phyloP scores from a whole-genome alignment of 2,888 invertebrate genomes.

The Pammene aurita region DNA sequence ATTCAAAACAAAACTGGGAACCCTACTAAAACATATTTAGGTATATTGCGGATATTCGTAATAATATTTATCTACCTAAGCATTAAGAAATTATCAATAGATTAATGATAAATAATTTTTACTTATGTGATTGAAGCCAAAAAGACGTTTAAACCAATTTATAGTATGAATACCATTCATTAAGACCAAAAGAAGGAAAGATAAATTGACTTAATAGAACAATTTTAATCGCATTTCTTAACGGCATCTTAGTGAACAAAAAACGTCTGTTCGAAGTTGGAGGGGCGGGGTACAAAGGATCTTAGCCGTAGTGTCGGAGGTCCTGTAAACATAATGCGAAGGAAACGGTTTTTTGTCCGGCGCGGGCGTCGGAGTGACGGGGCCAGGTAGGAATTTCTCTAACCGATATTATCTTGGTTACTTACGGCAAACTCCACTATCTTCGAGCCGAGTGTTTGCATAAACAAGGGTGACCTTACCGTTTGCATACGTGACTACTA shows the following conservation, averaged over 20 bases:
- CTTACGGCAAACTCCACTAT: slow-evolving; percentile 73
- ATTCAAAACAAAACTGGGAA: not conserved
- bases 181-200: slow-evolving; percentile 2
- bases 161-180: not conserved
- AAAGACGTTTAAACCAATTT: not conserved
- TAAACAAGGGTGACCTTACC: slow-evolving; percentile 70
- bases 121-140: not conserved
- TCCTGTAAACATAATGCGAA: slow-evolving; percentile 78
- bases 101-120: slow-evolving; percentile 4
- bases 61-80: slow-evolving; percentile 1
- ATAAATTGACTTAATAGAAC: slow-evolving; percentile 11
- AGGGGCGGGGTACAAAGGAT: slow-evolving; percentile 63
- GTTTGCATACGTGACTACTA: slow-evolving; percentile 65
- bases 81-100: not conserved
- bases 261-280: slow-evolving; percentile 67
- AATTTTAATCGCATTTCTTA: slow-evolving; percentile 42
- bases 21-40: not conserved
- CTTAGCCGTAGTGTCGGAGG: slow-evolving; percentile 76
- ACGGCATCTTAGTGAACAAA: slow-evolving; percentile 61
- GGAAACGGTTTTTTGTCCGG: slow-evolving; percentile 75
- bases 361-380: slow-evolving; percentile 62
- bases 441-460: slow-evolving; percentile 69
- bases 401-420: slow-evolving; percentile 66
- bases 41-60: slow-evolving; percentile 20
- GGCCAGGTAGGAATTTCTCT: slow-evolving; percentile 67